Conservation (phyloP, 2,888 invertebrate species). For the Stenoptilia bipunctidactyla region DNA sequence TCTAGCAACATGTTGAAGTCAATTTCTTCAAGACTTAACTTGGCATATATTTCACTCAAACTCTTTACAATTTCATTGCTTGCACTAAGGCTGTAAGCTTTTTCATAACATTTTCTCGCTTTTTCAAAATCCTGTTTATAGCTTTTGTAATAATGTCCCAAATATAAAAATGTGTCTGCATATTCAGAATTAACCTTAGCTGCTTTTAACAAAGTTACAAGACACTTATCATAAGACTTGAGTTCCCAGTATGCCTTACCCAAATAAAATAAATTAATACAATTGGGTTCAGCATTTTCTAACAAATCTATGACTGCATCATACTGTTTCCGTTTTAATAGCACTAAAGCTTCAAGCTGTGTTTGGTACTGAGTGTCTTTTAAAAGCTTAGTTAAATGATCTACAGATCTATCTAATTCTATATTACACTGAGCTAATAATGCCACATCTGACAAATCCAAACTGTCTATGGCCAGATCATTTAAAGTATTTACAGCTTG, state of each 20-base stretch:
- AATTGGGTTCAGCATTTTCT: slow-evolving; percentile 40
- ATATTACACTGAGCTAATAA: slow-evolving; percentile 46
- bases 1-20: slow-evolving; percentile 74
- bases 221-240: slow-evolving; percentile 70
- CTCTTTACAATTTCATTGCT: slow-evolving; percentile 77
- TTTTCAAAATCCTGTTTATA: slow-evolving; percentile 76
- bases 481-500: slow-evolving; percentile 49
- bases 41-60: slow-evolving; percentile 81
- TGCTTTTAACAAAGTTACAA: slow-evolving; percentile 76
- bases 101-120: slow-evolving; percentile 87
- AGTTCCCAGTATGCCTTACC: slow-evolving; percentile 74
- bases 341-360: slow-evolving; percentile 60
- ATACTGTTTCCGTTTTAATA: slow-evolving; percentile 60
- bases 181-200: slow-evolving; percentile 81
- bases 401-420: slow-evolving; percentile 34
- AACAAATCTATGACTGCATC: slow-evolving; percentile 69
- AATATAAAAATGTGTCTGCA: slow-evolving; percentile 78
- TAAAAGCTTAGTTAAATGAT: slow-evolving; percentile 33
- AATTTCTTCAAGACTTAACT: slow-evolving; percentile 74
- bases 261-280: slow-evolving; percentile 69
- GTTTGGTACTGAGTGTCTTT: slow-evolving; percentile 30
- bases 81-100: slow-evolving; percentile 81
- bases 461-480: slow-evolving; percentile 28
- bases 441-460: slow-evolving; percentile 34
- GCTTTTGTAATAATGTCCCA: slow-evolving; percentile 81